These are phyloP conservation scores for Bufotes viridis DNA, from an alignment of 2,797 vertebrate species.

Conservation along the genomic window DNA sequence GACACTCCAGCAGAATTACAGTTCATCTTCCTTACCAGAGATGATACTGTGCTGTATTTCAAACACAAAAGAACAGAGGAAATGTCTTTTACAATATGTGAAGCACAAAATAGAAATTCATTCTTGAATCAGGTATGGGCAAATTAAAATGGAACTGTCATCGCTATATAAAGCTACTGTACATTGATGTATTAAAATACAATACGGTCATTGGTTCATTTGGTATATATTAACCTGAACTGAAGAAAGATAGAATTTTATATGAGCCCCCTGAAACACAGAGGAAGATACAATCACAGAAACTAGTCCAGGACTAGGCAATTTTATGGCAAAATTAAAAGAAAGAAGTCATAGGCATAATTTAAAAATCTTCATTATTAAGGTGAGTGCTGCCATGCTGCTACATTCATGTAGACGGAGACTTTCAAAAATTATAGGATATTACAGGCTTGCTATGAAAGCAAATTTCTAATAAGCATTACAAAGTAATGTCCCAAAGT, in stretches of 20 bases:
- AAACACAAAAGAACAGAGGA: conserved; percentile 37
- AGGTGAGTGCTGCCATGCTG: conserved; percentile 4
- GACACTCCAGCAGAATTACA: conserved; percentile 36
- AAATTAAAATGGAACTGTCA: conserved; percentile 4
- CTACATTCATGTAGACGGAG: background rate
- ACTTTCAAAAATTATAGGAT: background rate
- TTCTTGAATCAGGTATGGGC: background rate
- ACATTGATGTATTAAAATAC: background rate
- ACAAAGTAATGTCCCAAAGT: background rate
- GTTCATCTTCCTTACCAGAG: conserved; percentile 2
- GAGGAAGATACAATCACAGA: background rate
- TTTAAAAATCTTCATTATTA: background rate
- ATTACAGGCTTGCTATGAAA: background rate
- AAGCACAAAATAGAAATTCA: conserved; percentile 5
- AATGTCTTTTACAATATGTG: conserved; percentile 23
- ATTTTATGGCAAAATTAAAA: background rate
- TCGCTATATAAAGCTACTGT: background rate
- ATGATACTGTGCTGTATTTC: conserved; percentile 19
- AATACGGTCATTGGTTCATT: background rate
- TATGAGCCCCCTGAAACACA: background rate
- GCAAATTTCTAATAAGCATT: background rate
- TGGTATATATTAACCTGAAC: background rate
- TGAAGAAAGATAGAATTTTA: background rate
- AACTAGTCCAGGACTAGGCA: background rate
- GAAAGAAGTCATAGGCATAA: background rate